A percentile compares a stretch with the other conserved stretches of the same genome.
These are phyloP conservation scores for Alca torda DNA, from an alignment of 2,797 vertebrate species.

Conservation along the genomic window DNA sequence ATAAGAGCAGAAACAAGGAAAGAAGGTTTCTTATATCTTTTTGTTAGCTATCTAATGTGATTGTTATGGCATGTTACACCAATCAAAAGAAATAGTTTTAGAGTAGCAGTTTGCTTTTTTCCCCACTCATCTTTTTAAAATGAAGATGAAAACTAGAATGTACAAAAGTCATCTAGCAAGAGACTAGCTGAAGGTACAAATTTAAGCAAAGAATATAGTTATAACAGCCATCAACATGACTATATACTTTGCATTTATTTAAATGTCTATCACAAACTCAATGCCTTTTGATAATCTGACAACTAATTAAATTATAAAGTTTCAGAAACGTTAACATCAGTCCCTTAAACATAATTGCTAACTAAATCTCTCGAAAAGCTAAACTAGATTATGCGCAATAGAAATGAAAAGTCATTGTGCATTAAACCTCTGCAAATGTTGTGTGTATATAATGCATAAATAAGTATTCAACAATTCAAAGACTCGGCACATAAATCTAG, in stretches of 20 bases:
- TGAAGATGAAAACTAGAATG: slow-evolving; percentile 69
- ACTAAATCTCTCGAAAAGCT: slow-evolving; percentile 66
- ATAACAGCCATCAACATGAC: slow-evolving; percentile 56
- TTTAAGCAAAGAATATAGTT: slow-evolving; percentile 72
- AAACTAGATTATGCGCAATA: slow-evolving; percentile 59
- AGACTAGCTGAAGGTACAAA: slow-evolving; percentile 68
- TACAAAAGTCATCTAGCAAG: slow-evolving; percentile 72
- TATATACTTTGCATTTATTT: slow-evolving; percentile 73
- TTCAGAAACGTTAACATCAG: slow-evolving; percentile 68
- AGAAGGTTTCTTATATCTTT: slow-evolving; percentile 74
- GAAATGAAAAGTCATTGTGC: slow-evolving; percentile 64
- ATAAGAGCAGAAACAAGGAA: slow-evolving; percentile 72
- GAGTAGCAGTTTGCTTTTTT: slow-evolving; percentile 68
- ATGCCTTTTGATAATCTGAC: slow-evolving; percentile 74
- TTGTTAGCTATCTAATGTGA: slow-evolving; percentile 72
- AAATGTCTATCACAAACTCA: slow-evolving; percentile 71
- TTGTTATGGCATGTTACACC: slow-evolving; percentile 74
- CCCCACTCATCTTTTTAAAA: slow-evolving; percentile 71
- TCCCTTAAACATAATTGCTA: slow-evolving; percentile 68
- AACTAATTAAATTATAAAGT: slow-evolving; percentile 76
- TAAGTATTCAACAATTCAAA: slow-evolving; percentile 53
- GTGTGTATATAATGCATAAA: slow-evolving; percentile 60
- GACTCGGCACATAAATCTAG: neutral
- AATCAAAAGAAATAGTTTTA: slow-evolving; percentile 75
- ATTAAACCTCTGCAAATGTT: slow-evolving; percentile 68